Evolutionary conservation across 2,113 vertebrate species (phyloP).

Genomic region (Clarias gariepinus): DNA sequence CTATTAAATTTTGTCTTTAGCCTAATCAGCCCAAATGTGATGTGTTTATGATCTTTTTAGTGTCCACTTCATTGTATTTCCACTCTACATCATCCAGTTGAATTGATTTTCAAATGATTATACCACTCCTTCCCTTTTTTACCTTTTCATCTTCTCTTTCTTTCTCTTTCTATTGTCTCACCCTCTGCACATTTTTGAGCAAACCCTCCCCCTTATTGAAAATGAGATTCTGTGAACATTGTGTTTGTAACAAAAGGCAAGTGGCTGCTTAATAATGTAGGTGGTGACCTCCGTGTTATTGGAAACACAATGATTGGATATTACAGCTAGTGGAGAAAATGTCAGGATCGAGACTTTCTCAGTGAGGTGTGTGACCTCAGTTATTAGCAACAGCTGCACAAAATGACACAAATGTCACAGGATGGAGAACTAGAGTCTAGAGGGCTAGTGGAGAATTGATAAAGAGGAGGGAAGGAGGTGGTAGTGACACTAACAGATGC

Average conservation of each 20-base stretch:
- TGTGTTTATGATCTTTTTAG: background rate
- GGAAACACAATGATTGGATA: slow-evolving; percentile 60
- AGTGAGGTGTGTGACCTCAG: slow-evolving; percentile 55
- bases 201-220: slow-evolving; percentile 51
- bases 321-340: slow-evolving; percentile 58
- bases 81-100: background rate
- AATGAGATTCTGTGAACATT: slow-evolving; percentile 48
- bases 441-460: slow-evolving; percentile 35
- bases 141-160: slow-evolving; percentile 13
- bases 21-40: background rate
- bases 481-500: slow-evolving; percentile 47
- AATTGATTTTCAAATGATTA: slow-evolving; percentile 8
- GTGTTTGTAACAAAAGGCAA: slow-evolving; percentile 57
- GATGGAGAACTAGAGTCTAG: slow-evolving; percentile 32
- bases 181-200: slow-evolving; percentile 11
- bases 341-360: slow-evolving; percentile 55
- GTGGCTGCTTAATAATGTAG: slow-evolving; percentile 62
- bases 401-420: slow-evolving; percentile 59
- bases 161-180: background rate
- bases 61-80: background rate
- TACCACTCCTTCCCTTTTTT: background rate
- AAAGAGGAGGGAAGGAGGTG: slow-evolving; percentile 33
- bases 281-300: slow-evolving; percentile 59
- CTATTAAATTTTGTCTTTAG: background rate
- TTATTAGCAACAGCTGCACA: slow-evolving; percentile 60